Evolutionary conservation across 2,797 vertebrate genomes (phyloP).

Genomic region (Sitta carolinensis): DNA sequence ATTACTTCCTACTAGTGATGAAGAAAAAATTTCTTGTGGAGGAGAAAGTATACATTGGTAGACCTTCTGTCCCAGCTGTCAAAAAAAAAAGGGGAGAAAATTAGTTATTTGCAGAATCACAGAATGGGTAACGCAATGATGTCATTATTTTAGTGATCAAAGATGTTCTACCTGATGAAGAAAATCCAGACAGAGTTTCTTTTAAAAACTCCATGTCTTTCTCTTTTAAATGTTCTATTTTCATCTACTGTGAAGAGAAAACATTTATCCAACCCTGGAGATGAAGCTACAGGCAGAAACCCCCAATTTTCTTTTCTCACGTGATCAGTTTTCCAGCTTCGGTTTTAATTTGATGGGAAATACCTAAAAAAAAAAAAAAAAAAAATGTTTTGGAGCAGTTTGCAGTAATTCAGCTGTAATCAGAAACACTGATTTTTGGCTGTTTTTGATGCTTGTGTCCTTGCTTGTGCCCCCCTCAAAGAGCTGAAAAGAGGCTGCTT

Average conservation of each 20-base stretch:
- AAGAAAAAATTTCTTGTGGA: background rate
- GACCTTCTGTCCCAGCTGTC: background rate
- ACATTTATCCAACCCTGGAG: background rate
- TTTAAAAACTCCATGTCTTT: background rate
- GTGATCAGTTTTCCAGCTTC: background rate
- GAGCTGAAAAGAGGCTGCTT: background rate
- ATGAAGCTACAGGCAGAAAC: background rate
- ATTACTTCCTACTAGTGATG: background rate
- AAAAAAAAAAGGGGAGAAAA: background rate
- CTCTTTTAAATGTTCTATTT: background rate
- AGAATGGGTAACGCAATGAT: background rate
- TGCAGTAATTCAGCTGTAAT: background rate
- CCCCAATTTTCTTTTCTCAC: background rate
- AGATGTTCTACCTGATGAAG: background rate
- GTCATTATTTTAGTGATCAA: background rate
- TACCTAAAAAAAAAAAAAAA: background rate
- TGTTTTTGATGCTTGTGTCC: background rate
- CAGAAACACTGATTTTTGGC: background rate
- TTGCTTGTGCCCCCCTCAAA: background rate
- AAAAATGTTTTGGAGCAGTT: background rate
- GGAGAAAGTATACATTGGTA: background rate
- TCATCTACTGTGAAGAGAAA: background rate
- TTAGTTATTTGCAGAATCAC: background rate
- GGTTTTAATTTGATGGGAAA: background rate
- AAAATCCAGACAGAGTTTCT: background rate